These are phyloP conservation scores for Mus spretus DNA, from an alignment of 2,797 vertebrate genomes.

Conservation along the genomic window DNA sequence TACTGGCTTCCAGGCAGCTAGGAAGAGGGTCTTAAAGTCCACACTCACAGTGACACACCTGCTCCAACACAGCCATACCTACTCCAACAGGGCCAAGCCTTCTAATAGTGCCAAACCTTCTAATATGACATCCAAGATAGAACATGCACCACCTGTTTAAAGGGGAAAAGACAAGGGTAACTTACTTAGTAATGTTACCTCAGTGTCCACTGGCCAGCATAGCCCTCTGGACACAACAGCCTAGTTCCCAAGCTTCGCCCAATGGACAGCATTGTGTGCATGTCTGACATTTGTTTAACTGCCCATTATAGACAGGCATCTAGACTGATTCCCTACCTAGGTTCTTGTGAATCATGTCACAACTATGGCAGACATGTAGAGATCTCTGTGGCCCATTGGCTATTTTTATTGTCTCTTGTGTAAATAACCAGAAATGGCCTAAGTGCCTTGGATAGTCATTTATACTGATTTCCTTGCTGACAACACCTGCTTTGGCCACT, in stretches of 20 bases:
- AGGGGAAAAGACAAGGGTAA: background rate
- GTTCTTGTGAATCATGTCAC: background rate
- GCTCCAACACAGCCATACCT: too few species aligned
- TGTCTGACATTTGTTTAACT: background rate
- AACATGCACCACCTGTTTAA: background rate
- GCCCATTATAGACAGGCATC: too few species aligned
- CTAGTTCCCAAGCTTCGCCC: too few species aligned
- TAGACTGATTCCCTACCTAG: background rate
- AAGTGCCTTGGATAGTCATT: background rate
- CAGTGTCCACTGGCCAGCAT: background rate
- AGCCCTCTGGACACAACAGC: background rate
- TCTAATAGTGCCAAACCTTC: too few species aligned
- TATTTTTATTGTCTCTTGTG: background rate
- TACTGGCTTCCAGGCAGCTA: too few species aligned
- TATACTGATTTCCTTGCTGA: background rate
- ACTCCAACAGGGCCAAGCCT: too few species aligned
- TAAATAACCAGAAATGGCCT: background rate
- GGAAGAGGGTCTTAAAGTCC: too few species aligned
- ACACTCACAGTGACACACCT: too few species aligned
- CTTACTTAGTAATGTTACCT: background rate
- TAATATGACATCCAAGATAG: background rate
- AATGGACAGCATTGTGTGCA: background rate
- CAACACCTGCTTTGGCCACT: accelerated
- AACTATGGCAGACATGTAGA: background rate
- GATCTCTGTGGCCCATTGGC: background rate